Conservation (phyloP, 2,113 vertebrate species). For the Andinoacara biseriatus region DNA sequence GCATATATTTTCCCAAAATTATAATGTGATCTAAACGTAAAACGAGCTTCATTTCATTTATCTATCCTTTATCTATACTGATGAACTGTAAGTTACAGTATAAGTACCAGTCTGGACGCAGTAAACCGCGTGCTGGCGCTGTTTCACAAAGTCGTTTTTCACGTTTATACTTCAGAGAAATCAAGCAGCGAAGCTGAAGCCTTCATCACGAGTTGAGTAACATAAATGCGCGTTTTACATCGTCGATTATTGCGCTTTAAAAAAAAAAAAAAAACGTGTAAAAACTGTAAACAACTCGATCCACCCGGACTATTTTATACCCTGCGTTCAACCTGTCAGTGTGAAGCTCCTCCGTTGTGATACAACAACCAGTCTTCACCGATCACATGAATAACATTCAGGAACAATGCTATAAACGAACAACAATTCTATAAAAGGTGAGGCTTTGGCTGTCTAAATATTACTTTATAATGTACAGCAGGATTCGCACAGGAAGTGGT, state of each 20-base stretch:
- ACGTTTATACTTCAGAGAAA: neutral
- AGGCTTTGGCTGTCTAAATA: neutral
- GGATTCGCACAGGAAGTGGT: neutral
- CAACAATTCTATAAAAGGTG: neutral
- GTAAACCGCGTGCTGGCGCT: neutral
- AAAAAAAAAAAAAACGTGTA: no score
- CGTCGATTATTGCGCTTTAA: neutral
- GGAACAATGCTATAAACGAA: neutral
- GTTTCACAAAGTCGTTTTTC: neutral
- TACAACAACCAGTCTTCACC: neutral
- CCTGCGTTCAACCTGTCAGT: neutral
- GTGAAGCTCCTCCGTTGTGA: neutral
- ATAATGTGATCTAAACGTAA: neutral
- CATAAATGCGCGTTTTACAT: neutral
- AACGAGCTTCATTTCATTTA: neutral
- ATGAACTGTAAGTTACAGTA: neutral
- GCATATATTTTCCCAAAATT: neutral
- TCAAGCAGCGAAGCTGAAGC: neutral
- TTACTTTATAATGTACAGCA: neutral
- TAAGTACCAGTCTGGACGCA: neutral
- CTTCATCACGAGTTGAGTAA: neutral
- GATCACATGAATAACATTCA: neutral
- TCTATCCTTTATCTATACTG: neutral
- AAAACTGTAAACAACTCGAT: neutral
- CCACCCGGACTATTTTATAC: rapidly evolving